phyloP scores from a whole-genome alignment of 2,888 invertebrate genomes.

The Apamea anceps region DNA sequence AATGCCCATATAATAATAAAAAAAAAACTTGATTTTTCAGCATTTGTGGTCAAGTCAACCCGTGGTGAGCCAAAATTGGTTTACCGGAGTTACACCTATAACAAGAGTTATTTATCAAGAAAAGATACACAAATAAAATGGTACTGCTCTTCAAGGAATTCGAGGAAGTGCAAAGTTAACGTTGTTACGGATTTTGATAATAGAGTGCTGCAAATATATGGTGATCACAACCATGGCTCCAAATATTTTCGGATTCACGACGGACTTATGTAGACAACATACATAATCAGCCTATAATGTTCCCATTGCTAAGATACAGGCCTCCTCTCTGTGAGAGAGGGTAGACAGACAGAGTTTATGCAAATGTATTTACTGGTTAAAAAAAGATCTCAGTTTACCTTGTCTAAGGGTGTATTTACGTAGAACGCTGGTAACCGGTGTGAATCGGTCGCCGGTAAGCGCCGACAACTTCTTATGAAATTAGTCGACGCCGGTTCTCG shows the following conservation, averaged over 20 bases:
- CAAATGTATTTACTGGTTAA: background rate
- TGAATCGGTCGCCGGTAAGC: background rate
- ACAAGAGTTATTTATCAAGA: constrained; percentile 71
- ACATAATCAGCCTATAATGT: too few species aligned
- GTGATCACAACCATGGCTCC: constrained; percentile 49
- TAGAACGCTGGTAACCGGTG: background rate
- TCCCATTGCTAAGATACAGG: too few species aligned
- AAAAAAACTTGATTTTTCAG: constrained; percentile 59
- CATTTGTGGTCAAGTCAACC: constrained; percentile 66
- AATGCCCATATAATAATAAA: background rate
- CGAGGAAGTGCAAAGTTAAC: constrained; percentile 74
- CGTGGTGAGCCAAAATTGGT: constrained; percentile 74
- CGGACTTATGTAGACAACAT: constrained; percentile 1
- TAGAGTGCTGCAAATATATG: constrained; percentile 43
- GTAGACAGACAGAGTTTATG: background rate
- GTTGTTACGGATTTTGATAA: constrained; percentile 68
- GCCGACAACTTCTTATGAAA: background rate
- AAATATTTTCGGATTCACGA: constrained; percentile 13
- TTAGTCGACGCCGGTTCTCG: background rate
- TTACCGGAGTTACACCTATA: constrained; percentile 71
- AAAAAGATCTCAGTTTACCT: constrained; percentile 8
- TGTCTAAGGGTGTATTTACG: background rate
- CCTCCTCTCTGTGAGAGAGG: too few species aligned
- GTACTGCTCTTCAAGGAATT: constrained; percentile 78
- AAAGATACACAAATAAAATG: constrained; percentile 72